Evolutionary conservation across 2,113 vertebrate genomes (phyloP).

Genomic region (Semnornis frantzii): DNA sequence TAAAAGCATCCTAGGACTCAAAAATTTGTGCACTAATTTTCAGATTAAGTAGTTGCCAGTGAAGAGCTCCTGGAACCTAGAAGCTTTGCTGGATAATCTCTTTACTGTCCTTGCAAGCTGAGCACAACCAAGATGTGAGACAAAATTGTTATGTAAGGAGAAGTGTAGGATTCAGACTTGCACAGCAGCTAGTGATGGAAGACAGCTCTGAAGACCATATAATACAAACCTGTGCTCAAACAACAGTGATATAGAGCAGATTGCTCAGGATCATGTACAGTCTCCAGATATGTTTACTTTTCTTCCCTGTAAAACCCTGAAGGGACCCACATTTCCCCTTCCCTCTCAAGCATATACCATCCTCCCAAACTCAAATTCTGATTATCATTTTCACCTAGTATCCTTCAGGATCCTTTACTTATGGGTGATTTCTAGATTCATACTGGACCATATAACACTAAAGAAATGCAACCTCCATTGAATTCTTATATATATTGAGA

Average conservation of each 20-base stretch:
- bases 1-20: background rate
- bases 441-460: background rate
- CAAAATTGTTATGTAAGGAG: background rate
- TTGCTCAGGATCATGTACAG: background rate
- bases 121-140: background rate
- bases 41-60: background rate
- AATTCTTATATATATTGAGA: background rate
- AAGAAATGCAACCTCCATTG: background rate
- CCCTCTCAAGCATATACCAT: background rate
- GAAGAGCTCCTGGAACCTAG: background rate
- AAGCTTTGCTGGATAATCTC: background rate
- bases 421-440: background rate
- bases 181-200: background rate
- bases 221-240: background rate
- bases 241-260: background rate
- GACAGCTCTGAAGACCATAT: background rate
- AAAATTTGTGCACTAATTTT: background rate
- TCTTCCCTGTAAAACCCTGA: background rate
- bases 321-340: background rate
- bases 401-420: background rate
- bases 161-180: background rate
- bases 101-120: background rate
- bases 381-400: background rate
- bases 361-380: background rate
- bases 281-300: background rate